Base-by-base conservation (phyloP, 2,888 invertebrate species). In the Diabrotica balteata region DNA sequence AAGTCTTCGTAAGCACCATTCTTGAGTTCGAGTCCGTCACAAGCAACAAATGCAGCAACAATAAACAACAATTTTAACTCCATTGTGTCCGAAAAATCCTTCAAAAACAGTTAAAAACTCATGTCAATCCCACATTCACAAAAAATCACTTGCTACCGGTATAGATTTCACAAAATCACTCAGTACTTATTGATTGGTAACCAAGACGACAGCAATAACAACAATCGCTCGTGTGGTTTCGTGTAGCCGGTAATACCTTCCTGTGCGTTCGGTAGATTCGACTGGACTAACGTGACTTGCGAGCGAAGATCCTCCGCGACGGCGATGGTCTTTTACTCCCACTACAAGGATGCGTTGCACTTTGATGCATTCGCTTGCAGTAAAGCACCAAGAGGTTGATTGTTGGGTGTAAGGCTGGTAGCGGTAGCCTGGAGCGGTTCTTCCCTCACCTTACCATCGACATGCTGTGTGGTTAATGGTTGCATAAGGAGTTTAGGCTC, bases 1-100 rank as follows among this genome's bases (percentile, higher is more conserved):
- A 86, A 78, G 69, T 85, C 85, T 70, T 86, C 85, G 75, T 86
- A 86, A 60, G 84, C 86, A 32, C 85, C 84, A 72, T 84, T 81
- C 63, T 77, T 80, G 71, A 85, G 73, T 63, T 84, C 82, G 69
- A 84, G 72, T 60, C 71, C 65, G 42, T 50, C 11, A 17, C 64
- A 63, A 43, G 64, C 42, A 9, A 51, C 65, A 47, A 74, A 62
- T 47, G 73, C 51, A 47, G 63, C 8, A 10, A 44, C 44, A n/a
- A 70, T 59, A 9, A 71, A 11, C 8, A 72, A 64, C 45, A 61
- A 50, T 58, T 59, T 66, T 9, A 50, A 46, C 44, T 43, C 58
- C 68, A 65, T 68, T 52, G 8, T 32, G 47, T 46, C 9, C 10
- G 32, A 60, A 54, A 49, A 10, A 54, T 11, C 22, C 51, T 22